Evolutionary conservation across 1,140 invertebrate species (phyloP).

Genomic region (Drosophila guanche): DNA sequence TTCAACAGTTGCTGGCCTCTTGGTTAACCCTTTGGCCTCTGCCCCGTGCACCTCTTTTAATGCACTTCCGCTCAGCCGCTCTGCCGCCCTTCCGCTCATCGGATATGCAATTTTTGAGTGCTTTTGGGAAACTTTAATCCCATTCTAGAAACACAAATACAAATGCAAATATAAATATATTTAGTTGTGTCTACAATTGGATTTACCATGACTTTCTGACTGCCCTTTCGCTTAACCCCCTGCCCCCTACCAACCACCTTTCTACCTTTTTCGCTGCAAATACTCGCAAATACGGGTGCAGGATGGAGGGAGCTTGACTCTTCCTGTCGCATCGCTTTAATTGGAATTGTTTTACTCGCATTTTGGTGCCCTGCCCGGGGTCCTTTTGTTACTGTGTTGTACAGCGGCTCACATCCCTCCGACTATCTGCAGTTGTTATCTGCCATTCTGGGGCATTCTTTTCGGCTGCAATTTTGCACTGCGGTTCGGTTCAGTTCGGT

Average conservation of each 20-base stretch:
- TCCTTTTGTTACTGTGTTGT: slow-evolving; percentile 40
- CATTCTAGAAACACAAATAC: slow-evolving; percentile 40
- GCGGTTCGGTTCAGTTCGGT: slow-evolving; percentile 33
- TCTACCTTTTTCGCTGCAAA: slow-evolving; percentile 17
- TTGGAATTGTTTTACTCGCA: slow-evolving; percentile 70
- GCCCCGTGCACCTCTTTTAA: slow-evolving; percentile 7
- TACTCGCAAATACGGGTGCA: no score
- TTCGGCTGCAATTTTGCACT: slow-evolving; percentile 65
- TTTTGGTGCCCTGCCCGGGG: slow-evolving; percentile 55
- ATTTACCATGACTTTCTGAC: slow-evolving; percentile 51
- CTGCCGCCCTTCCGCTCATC: slow-evolving; percentile 29
- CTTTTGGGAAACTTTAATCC: slow-evolving; percentile 55
- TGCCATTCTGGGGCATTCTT: slow-evolving; percentile 37
- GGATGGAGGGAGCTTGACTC: not conserved
- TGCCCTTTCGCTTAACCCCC: slow-evolving; percentile 22
- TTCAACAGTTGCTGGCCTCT: slow-evolving; percentile 45
- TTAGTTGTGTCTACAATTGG: slow-evolving; percentile 39
- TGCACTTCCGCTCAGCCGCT: slow-evolving; percentile 33
- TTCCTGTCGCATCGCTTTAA: slow-evolving; percentile 60
- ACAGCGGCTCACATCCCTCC: slow-evolving; percentile 7
- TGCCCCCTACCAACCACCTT: slow-evolving; percentile 10
- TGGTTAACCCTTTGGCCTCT: no score
- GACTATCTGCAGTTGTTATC: slow-evolving; percentile 70
- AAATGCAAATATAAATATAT: slow-evolving; percentile 28
- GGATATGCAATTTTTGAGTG: slow-evolving; percentile 30